Conservation (phyloP, 2,888 invertebrate species). For the Malacosoma neustria region DNA sequence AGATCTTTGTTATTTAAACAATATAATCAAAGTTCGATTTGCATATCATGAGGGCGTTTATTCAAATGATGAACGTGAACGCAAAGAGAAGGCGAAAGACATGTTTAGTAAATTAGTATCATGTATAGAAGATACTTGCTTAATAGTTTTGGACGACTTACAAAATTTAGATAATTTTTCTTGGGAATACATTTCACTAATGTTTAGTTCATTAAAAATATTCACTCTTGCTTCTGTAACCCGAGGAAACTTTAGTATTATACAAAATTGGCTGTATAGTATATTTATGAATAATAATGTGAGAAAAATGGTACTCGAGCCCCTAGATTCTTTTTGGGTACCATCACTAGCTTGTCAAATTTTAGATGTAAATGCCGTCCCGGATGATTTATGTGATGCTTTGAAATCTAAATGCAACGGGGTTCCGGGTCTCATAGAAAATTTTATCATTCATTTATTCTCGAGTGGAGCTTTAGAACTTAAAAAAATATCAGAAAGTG, state of each 20-base stretch:
- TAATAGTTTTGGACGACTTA: slow-evolving; percentile 65
- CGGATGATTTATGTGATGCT: slow-evolving; percentile 63
- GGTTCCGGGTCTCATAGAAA: slow-evolving; percentile 69
- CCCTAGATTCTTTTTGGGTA: slow-evolving; percentile 47
- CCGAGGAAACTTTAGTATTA: slow-evolving; percentile 48
- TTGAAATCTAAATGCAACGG: slow-evolving; percentile 59
- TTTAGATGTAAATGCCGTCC: slow-evolving; percentile 73
- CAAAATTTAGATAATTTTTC: slow-evolving; percentile 62
- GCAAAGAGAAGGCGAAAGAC: slow-evolving; percentile 45
- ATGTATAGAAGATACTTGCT: slow-evolving; percentile 31
- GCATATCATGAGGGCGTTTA: slow-evolving; percentile 56
- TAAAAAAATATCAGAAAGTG: slow-evolving; percentile 30
- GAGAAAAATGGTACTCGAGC: slow-evolving; percentile 53
- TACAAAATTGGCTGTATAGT: slow-evolving; percentile 52
- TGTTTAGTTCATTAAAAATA: slow-evolving; percentile 43
- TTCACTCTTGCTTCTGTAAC: slow-evolving; percentile 45
- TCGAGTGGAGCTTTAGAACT: slow-evolving; percentile 59
- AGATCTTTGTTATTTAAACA: slow-evolving; percentile 72
- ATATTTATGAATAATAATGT: slow-evolving; percentile 49
- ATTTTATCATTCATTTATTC: slow-evolving; percentile 63
- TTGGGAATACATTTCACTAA: slow-evolving; percentile 53
- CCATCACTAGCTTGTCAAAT: slow-evolving; percentile 76
- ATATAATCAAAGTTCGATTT: slow-evolving; percentile 66
- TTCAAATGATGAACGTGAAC: slow-evolving; percentile 37
- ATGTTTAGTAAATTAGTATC: slow-evolving; percentile 50